Evolutionary conservation across 2,888 invertebrate genomes (phyloP).

Genomic region (Drosophila acutilabella): DNA sequence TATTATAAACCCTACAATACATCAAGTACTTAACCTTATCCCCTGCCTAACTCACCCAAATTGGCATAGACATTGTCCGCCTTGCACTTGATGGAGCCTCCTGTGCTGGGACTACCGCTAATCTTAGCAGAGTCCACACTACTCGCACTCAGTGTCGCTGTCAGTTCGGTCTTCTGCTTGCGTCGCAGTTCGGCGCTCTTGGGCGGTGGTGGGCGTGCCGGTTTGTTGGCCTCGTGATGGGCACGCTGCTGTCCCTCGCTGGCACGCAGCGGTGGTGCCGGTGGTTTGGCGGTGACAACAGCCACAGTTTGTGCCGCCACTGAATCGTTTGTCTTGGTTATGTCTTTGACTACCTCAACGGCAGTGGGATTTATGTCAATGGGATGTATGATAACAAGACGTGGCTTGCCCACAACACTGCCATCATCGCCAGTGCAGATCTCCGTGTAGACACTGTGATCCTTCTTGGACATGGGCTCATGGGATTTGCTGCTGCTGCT

Average conservation of each 20-base stretch:
- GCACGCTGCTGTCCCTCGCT: slow-evolving; percentile 81
- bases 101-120: slow-evolving; percentile 57
- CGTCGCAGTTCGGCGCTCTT: slow-evolving; percentile 88
- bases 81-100: slow-evolving; percentile 83
- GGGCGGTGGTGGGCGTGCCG: slow-evolving; percentile 90
- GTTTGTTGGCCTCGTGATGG: slow-evolving; percentile 87
- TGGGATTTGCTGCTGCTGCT: slow-evolving; percentile 85
- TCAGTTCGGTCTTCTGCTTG: slow-evolving; percentile 86
- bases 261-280: slow-evolving; percentile 90
- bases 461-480: slow-evolving; percentile 84
- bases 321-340: slow-evolving; percentile 85
- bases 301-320: slow-evolving; percentile 83
- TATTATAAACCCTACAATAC: too few species aligned
- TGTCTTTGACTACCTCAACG: slow-evolving; percentile 91
- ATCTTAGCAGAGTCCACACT: slow-evolving; percentile 68
- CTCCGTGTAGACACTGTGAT: slow-evolving; percentile 85
- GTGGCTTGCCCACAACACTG: slow-evolving; percentile 87
- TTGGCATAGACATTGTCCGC: slow-evolving; percentile 92
- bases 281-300: slow-evolving; percentile 87
- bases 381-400: slow-evolving; percentile 95
- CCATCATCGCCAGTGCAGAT: slow-evolving; percentile 84
- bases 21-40: too few species aligned
- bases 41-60: slow-evolving; percentile 88
- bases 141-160: slow-evolving; percentile 62
- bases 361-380: slow-evolving; percentile 92